phyloP scores from a whole-genome alignment of 2,113 vertebrate species.

The Patagioenas fasciata region DNA sequence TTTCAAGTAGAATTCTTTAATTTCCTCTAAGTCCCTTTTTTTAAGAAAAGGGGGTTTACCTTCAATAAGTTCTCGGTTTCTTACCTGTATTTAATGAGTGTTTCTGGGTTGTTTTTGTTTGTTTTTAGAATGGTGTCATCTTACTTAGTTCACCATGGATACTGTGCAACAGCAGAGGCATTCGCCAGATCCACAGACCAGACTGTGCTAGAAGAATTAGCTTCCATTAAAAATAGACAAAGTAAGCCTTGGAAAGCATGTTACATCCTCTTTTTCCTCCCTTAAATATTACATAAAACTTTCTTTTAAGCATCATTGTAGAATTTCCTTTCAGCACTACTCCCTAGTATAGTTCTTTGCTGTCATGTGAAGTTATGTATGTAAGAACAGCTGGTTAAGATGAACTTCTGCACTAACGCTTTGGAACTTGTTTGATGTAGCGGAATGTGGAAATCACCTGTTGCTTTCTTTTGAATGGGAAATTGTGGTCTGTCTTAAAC shows the following conservation, averaged over 20 bases:
- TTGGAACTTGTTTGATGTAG: neutral
- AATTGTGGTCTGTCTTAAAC: neutral
- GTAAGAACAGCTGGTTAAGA: neutral
- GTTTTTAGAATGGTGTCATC: conserved; percentile 95
- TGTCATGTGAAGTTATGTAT: neutral
- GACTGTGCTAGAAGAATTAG: conserved; percentile 97
- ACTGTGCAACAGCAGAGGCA: conserved; percentile 97
- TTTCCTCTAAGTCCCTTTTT: neutral
- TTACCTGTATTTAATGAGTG: conserved; percentile 19
- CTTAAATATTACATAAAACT: neutral
- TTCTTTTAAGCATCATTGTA: neutral
- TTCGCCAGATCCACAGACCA: conserved; percentile 98
- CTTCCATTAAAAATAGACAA: conserved; percentile 99
- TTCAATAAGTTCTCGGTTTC: neutral
- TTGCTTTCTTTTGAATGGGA: neutral
- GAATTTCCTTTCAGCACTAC: neutral
- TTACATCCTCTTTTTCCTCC: neutral
- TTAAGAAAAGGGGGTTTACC: neutral
- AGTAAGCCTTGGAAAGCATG: conserved; percentile 80
- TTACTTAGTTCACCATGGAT: conserved; percentile 98
- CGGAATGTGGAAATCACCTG: neutral
- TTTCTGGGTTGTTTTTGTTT: conserved; percentile 55
- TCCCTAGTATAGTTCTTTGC: neutral
- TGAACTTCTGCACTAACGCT: neutral
- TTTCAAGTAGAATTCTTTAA: neutral